Conservation (phyloP, 2,888 invertebrate species). For the Watsonalla cultraria region DNA sequence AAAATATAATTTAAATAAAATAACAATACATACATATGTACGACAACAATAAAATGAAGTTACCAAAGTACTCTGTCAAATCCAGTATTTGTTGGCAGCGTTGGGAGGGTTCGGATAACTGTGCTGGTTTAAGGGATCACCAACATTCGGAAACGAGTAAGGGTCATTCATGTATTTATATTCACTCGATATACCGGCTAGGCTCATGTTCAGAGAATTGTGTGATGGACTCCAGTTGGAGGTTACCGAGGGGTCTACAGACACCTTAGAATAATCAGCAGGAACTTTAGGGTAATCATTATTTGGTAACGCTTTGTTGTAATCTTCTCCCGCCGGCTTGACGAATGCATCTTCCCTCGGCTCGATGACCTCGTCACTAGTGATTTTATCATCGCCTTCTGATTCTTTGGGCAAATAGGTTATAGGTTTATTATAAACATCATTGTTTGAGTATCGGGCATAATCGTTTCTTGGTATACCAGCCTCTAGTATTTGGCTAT, state of each 20-base stretch:
- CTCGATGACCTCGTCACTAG: slow-evolving; percentile 61
- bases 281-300: slow-evolving; percentile 79
- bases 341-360: slow-evolving; percentile 61
- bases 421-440: slow-evolving; percentile 65
- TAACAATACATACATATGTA: slow-evolving; percentile 16
- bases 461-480: slow-evolving; percentile 71
- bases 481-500: slow-evolving; percentile 72
- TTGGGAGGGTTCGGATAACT: slow-evolving; percentile 67
- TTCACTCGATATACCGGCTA: slow-evolving; percentile 67
- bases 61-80: slow-evolving; percentile 45
- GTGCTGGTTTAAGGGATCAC: slow-evolving; percentile 67
- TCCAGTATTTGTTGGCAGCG: slow-evolving; percentile 71
- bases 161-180: slow-evolving; percentile 75
- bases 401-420: slow-evolving; percentile 68
- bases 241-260: slow-evolving; percentile 70
- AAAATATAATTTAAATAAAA: slow-evolving; percentile 31
- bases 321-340: slow-evolving; percentile 59
- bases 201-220: slow-evolving; percentile 69
- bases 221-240: slow-evolving; percentile 77
- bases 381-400: slow-evolving; percentile 60
- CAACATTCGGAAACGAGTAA: slow-evolving; percentile 66
- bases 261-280: slow-evolving; percentile 70
- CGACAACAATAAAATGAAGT: slow-evolving; percentile 20
- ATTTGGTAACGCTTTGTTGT: slow-evolving; percentile 61
- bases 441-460: slow-evolving; percentile 59